These are phyloP conservation scores for Anoplolepis gracilipes DNA, from an alignment of 1,140 invertebrate genomes.

Conservation along the genomic window DNA sequence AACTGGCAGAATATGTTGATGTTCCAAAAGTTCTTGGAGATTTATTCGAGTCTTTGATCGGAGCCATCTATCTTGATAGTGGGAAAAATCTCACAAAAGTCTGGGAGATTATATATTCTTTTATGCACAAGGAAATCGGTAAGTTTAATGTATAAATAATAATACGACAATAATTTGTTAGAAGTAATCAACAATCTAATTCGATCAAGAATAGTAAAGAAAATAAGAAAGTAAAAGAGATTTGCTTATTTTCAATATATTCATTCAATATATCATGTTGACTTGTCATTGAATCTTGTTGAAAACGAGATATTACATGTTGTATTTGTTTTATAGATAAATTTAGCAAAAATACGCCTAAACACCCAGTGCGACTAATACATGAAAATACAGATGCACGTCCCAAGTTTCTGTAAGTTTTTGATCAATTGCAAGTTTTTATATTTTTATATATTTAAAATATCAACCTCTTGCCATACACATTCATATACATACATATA, in stretches of 20 bases:
- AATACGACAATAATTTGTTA: background rate
- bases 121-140: conserved; percentile 92
- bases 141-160: conserved; percentile 46
- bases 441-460: background rate
- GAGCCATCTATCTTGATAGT: conserved; percentile 96
- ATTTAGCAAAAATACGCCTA: conserved; percentile 94
- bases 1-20: conserved; percentile 91
- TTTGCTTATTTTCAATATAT: background rate
- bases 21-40: conserved; percentile 98
- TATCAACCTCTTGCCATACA: background rate
- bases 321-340: conserved; percentile 84
- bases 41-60: conserved; percentile 96
- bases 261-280: background rate
- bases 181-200: background rate
- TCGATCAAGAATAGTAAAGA: background rate
- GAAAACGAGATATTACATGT: background rate
- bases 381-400: conserved; percentile 90
- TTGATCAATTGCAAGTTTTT: conserved; percentile 25
- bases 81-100: conserved; percentile 91
- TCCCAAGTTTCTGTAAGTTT: conserved; percentile 87
- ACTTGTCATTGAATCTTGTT: background rate
- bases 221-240: background rate
- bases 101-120: conserved; percentile 92
- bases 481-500: background rate
- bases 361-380: conserved; percentile 94